phyloP scores from a whole-genome alignment of 2,113 vertebrate genomes.

The human (Homo sapiens) region GRCh38 chr13:109114501-109115000 shows the following conservation, averaged over 20 bases:
- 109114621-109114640: not conserved
- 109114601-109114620: too few relatives aligned
- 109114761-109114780: not conserved
- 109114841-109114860: not conserved
- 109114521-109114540: not conserved
- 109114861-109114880: not conserved
- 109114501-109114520: not conserved
- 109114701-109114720: not conserved
- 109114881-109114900: not conserved
- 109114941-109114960: constrained; percentile 37
- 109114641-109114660: not conserved
- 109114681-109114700: not conserved
- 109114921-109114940: not conserved
- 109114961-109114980: constrained; percentile 51
- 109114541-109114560: accelerated
- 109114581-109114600: not conserved
- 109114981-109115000: constrained; percentile 72
- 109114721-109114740: not conserved
- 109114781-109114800: not conserved
- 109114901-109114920: not conserved
- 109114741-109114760: not conserved
- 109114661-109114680: not conserved
- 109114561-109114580: not conserved
- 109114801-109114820: not conserved
- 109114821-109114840: not conserved